A percentile compares a stretch with the other conserved stretches of the same genome.
Evolutionary conservation across 2,888 invertebrate genomes (phyloP).

Genomic region (Hydroisotoma schaefferi): DNA sequence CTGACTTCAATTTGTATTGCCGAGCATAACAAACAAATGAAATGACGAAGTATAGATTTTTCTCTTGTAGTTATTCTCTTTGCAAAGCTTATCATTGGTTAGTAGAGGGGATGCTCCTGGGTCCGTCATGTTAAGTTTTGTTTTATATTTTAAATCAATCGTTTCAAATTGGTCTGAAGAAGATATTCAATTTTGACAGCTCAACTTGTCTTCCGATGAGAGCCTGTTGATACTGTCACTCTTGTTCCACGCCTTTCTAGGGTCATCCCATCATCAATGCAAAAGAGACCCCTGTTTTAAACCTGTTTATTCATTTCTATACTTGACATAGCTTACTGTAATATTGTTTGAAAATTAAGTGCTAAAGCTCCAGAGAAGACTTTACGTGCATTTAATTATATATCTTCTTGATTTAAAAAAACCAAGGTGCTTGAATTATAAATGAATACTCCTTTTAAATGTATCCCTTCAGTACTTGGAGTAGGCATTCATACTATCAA

Average conservation of each 20-base stretch:
- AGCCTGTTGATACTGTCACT: conserved; percentile 35
- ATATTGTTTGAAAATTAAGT: not conserved
- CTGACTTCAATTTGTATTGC: not conserved
- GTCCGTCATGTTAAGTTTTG: not conserved
- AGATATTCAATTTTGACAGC: conserved; percentile 38
- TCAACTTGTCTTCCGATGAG: conserved; percentile 31
- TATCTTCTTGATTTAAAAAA: too few relatives aligned
- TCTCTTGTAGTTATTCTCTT: too few relatives aligned
- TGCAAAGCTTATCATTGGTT: too few relatives aligned
- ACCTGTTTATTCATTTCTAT: not conserved
- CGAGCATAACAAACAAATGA: not conserved
- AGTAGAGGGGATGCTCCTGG: not conserved
- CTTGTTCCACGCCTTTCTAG: conserved; percentile 35
- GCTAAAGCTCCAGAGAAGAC: too few relatives aligned
- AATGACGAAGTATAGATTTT: too few relatives aligned
- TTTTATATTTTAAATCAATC: conserved; percentile 12
- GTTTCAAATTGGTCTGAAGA: conserved; percentile 13
- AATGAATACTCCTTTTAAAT: too few relatives aligned
- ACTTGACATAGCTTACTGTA: not conserved
- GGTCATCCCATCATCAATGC: too few relatives aligned
- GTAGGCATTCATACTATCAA: too few relatives aligned
- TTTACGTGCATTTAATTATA: too few relatives aligned
- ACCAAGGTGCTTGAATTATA: too few relatives aligned
- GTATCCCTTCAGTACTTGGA: too few relatives aligned
- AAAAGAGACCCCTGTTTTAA: too few relatives aligned